A percentile compares a stretch with the other conserved stretches of the same genome.
Conservation (phyloP, 2,113 vertebrate species). For the Passerina amoena region DNA sequence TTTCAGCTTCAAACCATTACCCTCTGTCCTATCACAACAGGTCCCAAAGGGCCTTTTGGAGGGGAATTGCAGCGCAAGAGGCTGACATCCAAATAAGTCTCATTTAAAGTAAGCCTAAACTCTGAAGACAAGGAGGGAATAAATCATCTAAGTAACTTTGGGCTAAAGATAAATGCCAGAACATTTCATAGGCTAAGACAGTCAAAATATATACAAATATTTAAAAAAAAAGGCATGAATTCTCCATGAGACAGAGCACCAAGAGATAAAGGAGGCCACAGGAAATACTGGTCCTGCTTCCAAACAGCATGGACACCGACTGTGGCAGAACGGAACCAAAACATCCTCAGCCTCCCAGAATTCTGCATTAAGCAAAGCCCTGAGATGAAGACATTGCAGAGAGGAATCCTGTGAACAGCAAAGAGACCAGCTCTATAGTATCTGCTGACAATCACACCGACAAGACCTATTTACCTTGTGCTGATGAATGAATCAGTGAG, state of each 20-base stretch:
- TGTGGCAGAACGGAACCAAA: rapidly evolving
- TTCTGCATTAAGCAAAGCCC: neutral
- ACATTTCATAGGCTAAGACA: neutral
- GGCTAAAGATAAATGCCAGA: conserved; percentile 7
- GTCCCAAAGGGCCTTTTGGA: neutral
- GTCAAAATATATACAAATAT: neutral
- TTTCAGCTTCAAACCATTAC: neutral
- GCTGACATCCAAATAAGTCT: neutral
- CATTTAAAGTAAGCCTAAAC: conserved; percentile 25
- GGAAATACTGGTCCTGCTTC: neutral
- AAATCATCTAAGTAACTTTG: neutral
- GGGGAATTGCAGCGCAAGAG: neutral
- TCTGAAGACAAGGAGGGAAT: conserved; percentile 11
- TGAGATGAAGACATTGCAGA: neutral
- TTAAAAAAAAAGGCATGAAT: neutral
- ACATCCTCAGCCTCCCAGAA: rapidly evolving
- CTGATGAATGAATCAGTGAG: neutral
- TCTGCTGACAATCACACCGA: neutral
- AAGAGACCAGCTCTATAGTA: neutral
- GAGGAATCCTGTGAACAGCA: neutral
- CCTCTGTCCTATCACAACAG: rapidly evolving
- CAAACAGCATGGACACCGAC: neutral
- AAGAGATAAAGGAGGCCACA: neutral
- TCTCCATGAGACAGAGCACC: neutral
- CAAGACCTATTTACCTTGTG: neutral